Conservation (phyloP, 2,888 invertebrate genomes). For the Melitaea athalia region DNA sequence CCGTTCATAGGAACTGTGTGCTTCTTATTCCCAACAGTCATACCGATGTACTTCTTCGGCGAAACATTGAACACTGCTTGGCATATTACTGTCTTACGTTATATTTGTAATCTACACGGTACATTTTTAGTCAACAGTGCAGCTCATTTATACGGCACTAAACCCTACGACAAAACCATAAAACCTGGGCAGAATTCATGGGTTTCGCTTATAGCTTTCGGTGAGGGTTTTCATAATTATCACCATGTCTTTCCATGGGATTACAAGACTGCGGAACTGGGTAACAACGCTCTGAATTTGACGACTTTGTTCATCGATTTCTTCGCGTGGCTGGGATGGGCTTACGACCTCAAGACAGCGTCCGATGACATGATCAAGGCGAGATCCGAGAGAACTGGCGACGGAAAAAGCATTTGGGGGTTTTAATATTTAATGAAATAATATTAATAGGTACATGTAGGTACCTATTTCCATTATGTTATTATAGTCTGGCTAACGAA, state of each 20-base stretch:
- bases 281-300: conserved; percentile 45
- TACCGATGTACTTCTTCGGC: conserved; percentile 82
- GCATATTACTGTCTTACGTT: conserved; percentile 71
- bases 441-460: no score
- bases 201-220: conserved; percentile 48
- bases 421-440: no score
- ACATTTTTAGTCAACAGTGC: conserved; percentile 85
- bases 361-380: no score
- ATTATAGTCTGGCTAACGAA: no score
- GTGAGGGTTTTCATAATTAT: conserved; percentile 62
- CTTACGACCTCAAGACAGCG: no score
- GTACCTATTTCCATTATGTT: no score
- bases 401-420: no score
- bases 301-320: conserved; percentile 59
- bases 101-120: conserved; percentile 76
- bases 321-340: conserved; percentile 42
- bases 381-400: no score
- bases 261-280: conserved; percentile 55
- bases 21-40: conserved; percentile 45
- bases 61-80: conserved; percentile 68
- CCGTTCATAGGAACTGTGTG: conserved; percentile 84
- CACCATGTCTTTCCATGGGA: conserved; percentile 62
- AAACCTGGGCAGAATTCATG: conserved; percentile 46
- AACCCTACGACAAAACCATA: conserved; percentile 67
- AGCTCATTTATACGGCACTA: conserved; percentile 79